A percentile compares a stretch with the other conserved stretches of the same genome.
Evolutionary conservation across 2,888 invertebrate species (phyloP).

Genomic region (Rutpela maculata): DNA sequence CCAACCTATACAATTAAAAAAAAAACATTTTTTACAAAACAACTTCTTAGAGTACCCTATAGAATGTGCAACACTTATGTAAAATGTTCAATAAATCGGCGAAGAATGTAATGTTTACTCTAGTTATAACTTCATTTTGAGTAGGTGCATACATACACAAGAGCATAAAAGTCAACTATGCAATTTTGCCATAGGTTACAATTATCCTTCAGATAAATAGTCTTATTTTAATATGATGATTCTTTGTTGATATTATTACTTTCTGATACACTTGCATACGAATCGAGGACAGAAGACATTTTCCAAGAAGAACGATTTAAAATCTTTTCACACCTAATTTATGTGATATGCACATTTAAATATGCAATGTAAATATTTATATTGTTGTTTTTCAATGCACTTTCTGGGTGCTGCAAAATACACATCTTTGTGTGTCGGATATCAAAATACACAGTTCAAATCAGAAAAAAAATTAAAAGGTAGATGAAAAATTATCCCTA

Average conservation of each 20-base stretch:
- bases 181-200: constrained; percentile 15
- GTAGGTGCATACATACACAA: neutral
- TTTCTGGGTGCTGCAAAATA: neutral
- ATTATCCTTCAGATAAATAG: constrained; percentile 40
- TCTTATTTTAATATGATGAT: constrained; percentile 26
- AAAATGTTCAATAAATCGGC: no score
- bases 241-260: constrained; percentile 14
- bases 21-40: no score
- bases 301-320: constrained; percentile 11
- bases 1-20: no score
- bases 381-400: neutral
- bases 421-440: neutral
- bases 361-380: neutral
- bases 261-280: constrained; percentile 34
- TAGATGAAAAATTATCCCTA: no score
- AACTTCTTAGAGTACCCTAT: no score
- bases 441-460: no score
- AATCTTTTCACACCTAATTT: constrained; percentile 10
- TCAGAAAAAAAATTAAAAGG: no score
- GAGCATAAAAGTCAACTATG: neutral
- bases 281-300: constrained; percentile 37
- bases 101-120: no score
- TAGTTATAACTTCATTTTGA: neutral
- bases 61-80: no score
- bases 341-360: neutral